Percentiles rank a stretch among this genome's conserved stretches.
phyloP scores from a whole-genome alignment of 2,888 invertebrate genomes.

The Acheta domesticus region DNA sequence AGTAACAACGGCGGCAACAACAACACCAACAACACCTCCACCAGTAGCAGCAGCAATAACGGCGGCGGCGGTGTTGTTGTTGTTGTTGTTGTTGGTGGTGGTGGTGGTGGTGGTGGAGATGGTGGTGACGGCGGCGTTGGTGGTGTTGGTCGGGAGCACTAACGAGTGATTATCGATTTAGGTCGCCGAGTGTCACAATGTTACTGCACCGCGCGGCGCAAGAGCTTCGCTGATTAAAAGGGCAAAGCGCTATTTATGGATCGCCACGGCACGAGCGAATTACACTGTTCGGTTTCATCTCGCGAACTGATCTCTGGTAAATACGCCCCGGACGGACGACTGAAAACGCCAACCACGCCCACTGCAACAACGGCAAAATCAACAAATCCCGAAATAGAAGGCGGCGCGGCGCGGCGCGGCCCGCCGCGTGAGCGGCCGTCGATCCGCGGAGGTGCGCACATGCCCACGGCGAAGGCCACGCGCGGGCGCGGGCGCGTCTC shows the following conservation, averaged over 20 bases:
- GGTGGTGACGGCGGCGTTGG: not conserved
- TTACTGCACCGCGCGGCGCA: not conserved
- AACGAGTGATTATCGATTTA: slow-evolving; percentile 9
- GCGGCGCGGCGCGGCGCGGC: too few species aligned
- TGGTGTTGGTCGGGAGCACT: not conserved
- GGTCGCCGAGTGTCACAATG: slow-evolving; percentile 2
- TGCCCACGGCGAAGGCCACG: too few species aligned
- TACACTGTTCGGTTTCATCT: slow-evolving; percentile 1
- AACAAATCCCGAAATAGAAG: not conserved
- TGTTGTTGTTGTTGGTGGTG: not conserved
- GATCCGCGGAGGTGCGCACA: too few species aligned
- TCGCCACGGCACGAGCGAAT: not conserved
- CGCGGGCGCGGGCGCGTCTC: too few species aligned
- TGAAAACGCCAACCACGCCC: not conserved
- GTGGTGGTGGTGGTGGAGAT: too few species aligned
- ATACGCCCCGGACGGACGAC: not conserved
- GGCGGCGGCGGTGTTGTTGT: not conserved
- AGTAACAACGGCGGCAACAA: too few species aligned
- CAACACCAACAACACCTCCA: too few species aligned
- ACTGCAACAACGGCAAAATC: not conserved
- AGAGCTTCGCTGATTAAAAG: slow-evolving; percentile 2
- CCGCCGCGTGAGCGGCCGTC: too few species aligned
- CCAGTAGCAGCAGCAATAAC: too few species aligned
- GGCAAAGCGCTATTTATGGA: slow-evolving; percentile 18
- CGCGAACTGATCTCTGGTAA: slow-evolving; percentile 1